Evolutionary conservation across 2,113 vertebrate genomes (phyloP).

Genomic region (Tupaia chinensis): DNA sequence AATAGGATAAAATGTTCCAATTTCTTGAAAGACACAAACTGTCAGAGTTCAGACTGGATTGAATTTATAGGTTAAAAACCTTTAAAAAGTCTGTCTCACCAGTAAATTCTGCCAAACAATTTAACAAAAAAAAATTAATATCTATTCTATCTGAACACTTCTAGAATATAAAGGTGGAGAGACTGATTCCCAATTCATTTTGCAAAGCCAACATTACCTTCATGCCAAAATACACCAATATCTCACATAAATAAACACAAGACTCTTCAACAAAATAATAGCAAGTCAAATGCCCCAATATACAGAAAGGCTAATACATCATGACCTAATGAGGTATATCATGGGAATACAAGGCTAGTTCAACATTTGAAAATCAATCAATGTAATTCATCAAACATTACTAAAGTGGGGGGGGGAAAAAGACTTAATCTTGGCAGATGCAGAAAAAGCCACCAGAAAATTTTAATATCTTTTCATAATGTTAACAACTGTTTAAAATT

Average conservation of each 20-base stretch:
- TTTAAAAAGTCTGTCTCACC: background rate
- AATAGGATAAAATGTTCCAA: background rate
- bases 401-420: background rate
- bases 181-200: background rate
- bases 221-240: background rate
- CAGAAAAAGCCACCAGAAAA: background rate
- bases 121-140: background rate
- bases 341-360: background rate
- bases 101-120: background rate
- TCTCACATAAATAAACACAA: background rate
- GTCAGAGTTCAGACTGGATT: background rate
- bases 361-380: background rate
- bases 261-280: background rate
- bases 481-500: background rate
- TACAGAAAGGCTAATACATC: background rate
- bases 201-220: background rate
- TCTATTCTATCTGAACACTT: background rate
- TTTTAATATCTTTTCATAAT: background rate
- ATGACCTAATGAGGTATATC: background rate
- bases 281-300: background rate
- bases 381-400: background rate
- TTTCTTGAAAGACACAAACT: background rate
- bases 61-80: background rate
- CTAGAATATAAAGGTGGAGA: background rate
- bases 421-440: background rate